Evolutionary conservation across 2,113 vertebrate species (phyloP).

Genomic region (Dasyprocta punctata): DNA sequence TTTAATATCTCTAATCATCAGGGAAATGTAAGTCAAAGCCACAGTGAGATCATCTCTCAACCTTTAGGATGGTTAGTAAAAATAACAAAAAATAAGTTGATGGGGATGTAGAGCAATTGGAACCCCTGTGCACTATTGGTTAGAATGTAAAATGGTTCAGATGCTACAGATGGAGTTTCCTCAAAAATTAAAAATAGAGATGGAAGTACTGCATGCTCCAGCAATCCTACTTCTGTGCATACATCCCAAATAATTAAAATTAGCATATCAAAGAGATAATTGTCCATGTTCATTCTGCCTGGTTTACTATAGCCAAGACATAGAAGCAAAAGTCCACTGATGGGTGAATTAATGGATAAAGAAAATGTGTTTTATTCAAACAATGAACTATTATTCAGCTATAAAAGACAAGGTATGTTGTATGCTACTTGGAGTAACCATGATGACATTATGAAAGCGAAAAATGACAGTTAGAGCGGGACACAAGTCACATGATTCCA

Average conservation of each 20-base stretch:
- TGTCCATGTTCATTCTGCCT: not conserved
- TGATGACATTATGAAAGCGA: not conserved
- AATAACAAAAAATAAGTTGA: not conserved
- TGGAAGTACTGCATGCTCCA: not conserved
- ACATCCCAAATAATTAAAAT: not conserved
- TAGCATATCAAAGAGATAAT: not conserved
- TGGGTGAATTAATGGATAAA: not conserved
- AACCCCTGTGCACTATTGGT: not conserved
- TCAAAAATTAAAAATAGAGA: not conserved
- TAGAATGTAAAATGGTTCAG: not conserved
- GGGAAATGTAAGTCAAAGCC: not conserved
- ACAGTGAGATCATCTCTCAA: not conserved
- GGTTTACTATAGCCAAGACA: not conserved
- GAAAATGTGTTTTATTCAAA: not conserved
- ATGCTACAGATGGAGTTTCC: not conserved
- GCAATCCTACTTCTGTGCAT: not conserved
- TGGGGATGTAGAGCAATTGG: not conserved
- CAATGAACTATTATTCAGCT: not conserved
- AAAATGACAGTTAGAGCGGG: not conserved
- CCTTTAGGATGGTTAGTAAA: not conserved
- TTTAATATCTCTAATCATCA: not conserved
- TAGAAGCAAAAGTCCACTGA: not conserved
- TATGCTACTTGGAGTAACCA: not conserved
- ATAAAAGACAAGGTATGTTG: not conserved
- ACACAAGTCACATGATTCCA: not conserved